Evolutionary conservation across 53 echinoderm and acorn worm species (phyloP), one percentile per base, ranked within the genome.

Genomic region (Arbacia lixula): DNA sequence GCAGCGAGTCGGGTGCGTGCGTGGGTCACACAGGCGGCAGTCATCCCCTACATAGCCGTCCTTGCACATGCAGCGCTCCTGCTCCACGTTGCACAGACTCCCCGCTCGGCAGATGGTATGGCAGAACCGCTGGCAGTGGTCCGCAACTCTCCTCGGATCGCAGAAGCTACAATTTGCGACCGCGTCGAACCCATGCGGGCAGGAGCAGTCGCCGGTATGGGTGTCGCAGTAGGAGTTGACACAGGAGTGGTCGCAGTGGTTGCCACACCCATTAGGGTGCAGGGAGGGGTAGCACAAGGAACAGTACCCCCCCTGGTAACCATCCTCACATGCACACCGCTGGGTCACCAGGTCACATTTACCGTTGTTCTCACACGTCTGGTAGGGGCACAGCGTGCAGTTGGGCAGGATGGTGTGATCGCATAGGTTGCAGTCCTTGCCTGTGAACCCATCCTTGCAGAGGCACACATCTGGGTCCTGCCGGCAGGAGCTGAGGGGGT

Each of bases 391-490:
- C 31, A 17, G 51, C 36, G 35, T 43, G 56, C 89, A 89, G 34
- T 89, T 73, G 3, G 85, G 71, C 37, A 76, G 36, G 31, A 54
- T 30, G 19, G 25, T 75, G 46, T 74, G 85, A 40, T 89, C 66
- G n/a, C 89, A 89, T 20, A 84, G 85, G 38, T 85, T 85, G 60
- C 89, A 89, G 25, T 89, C 33, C n/a, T 76, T 50, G 11, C 89
- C 89, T 0, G 89, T 77, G 49, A 77, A 89, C 11, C 89, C 89
- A 3, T 76, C 85, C 36, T 67, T 67, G 67, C 89, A 89, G 53
- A 60, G 26, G 22, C 89, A 89, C 6, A 72, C 68, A 29, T 31
- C 68, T 11, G 36, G 41, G 41, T 89, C 85, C 33, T 77, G 58
- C 10, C 77, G 66, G 42, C 53, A 85, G 0, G 68, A 42, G 34